A percentile compares a stretch with the other conserved stretches of the same genome.
phyloP scores from a whole-genome alignment of 2,888 invertebrate genomes.

The Ernsta delagoae region DNA sequence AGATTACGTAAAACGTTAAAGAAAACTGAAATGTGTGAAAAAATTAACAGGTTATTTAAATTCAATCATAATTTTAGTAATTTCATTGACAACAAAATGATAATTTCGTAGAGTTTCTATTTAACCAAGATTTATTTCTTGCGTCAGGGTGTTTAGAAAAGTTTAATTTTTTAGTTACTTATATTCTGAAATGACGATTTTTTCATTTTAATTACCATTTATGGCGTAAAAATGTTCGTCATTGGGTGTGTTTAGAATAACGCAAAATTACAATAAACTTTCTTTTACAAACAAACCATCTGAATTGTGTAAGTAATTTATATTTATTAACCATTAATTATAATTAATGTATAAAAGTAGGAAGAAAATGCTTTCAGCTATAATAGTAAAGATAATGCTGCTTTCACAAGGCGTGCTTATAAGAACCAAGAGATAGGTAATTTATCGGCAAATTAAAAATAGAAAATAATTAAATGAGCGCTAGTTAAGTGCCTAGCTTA shows the following conservation, averaged over 20 bases:
- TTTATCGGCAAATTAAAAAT: constrained; percentile 3
- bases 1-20: not conserved
- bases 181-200: too few relatives aligned
- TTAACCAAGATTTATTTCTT: too few relatives aligned
- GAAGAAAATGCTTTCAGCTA: not conserved
- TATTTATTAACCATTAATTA: not conserved
- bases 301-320: too few relatives aligned
- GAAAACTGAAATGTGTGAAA: not conserved
- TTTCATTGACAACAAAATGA: not conserved
- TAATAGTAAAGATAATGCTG: not conserved
- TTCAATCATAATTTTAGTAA: not conserved
- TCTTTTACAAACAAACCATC: not conserved
- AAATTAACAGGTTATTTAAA: not conserved
- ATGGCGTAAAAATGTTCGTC: too few relatives aligned
- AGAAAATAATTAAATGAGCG: not conserved
- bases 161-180: too few relatives aligned
- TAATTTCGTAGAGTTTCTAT: too few relatives aligned
- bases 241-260: too few relatives aligned
- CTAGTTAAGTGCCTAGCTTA: too few relatives aligned
- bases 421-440: not conserved
- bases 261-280: not conserved
- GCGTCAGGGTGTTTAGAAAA: too few relatives aligned
- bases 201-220: too few relatives aligned
- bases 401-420: not conserved
- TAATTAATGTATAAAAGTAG: not conserved